Evolutionary conservation across 2,888 invertebrate species (phyloP).

Genomic region (Sinelater perroti): DNA sequence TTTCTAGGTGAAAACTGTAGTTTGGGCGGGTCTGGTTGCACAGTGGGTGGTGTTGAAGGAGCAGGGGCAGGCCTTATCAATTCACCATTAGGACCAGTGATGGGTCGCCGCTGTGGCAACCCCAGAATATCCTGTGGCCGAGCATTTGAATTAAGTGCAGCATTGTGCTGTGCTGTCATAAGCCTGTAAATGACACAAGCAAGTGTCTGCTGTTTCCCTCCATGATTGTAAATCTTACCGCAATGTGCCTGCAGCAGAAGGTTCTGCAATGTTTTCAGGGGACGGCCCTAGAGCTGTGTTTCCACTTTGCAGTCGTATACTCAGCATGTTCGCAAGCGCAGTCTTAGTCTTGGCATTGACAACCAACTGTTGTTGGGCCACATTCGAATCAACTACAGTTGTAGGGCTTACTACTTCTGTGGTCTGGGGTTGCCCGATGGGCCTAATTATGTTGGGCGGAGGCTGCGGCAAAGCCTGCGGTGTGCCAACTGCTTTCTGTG

Average conservation of each 20-base stretch:
- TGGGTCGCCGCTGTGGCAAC: conserved; percentile 63
- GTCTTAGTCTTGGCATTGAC: conserved; percentile 94
- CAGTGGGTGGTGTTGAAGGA: conserved; percentile 62
- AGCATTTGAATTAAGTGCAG: conserved; percentile 64
- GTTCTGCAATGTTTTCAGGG: conserved; percentile 58
- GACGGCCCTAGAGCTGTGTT: conserved; percentile 60
- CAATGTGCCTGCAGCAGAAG: conserved; percentile 75
- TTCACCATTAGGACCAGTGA: conserved; percentile 59
- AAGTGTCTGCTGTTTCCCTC: too few relatives aligned
- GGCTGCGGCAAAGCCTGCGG: conserved; percentile 54
- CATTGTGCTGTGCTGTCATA: conserved; percentile 86
- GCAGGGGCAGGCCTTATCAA: conserved; percentile 60
- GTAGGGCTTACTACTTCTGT: conserved; percentile 39
- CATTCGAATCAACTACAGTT: conserved; percentile 38
- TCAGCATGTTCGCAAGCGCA: conserved; percentile 93
- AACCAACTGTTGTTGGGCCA: conserved; percentile 65
- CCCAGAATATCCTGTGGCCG: conserved; percentile 65
- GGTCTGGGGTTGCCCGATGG: conserved; percentile 36
- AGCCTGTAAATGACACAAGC: conserved; percentile 63
- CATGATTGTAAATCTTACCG: conserved; percentile 58
- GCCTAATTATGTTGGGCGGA: conserved; percentile 30
- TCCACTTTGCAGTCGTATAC: conserved; percentile 75
- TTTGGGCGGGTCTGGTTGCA: conserved; percentile 56
- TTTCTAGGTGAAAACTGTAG: conserved; percentile 59
- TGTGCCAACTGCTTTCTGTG: conserved; percentile 52